Evolutionary conservation across 2,113 vertebrate species (phyloP), one percentile per base, ranked within the genome.

Genomic region (Nothocercus nigrocapillus): DNA sequence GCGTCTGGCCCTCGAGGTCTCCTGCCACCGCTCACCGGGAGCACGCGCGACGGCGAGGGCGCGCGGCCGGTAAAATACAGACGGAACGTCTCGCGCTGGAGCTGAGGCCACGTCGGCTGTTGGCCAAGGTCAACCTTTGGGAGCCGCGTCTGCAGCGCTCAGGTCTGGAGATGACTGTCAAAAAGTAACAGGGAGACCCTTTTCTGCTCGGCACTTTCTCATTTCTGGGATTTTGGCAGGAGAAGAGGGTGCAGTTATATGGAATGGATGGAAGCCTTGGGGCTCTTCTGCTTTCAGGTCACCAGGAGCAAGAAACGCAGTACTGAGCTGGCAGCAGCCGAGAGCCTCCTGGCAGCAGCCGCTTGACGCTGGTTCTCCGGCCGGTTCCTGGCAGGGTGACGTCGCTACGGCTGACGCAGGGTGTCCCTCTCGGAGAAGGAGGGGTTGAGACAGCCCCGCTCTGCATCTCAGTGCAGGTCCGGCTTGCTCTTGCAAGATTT

Each of bases 281-380:
- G n/a, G 14, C 27, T 54, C 53, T 54, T 28, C 53, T 7, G 13
- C 53, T 27, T 54, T 54, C 24, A 53, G 51, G 51, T 61, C 54
- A 45, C 27, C 28, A 19, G 18, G 27, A 10, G 53, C 28, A 40
- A 34, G n/a, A 69, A 40, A 36, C 36, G 22, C 38, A 36, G 8
- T 6, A 18, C 14, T 13, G 72, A 62, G 54, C 9, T 51, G 38
- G 32, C n/a, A 22, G 27, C 15, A 44, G 13, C 32, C 34, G 36
- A 14, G 18, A 32, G 13, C 32, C 44, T 59, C 5, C 1, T 11
- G 11, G 18, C 17, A 8, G 44, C 2, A 0, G 12, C 38, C 5
- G 5, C 32, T 61, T 20, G 38, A 5, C 5, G 51, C 6, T 38
- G 59, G 1, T n/a, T 47, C 45, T 62, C 44, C 28, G 63, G 47